Evolutionary conservation across 2,888 invertebrate genomes (phyloP), one percentile per base, ranked within the genome.

Genomic region (Lucinisca nassula): DNA sequence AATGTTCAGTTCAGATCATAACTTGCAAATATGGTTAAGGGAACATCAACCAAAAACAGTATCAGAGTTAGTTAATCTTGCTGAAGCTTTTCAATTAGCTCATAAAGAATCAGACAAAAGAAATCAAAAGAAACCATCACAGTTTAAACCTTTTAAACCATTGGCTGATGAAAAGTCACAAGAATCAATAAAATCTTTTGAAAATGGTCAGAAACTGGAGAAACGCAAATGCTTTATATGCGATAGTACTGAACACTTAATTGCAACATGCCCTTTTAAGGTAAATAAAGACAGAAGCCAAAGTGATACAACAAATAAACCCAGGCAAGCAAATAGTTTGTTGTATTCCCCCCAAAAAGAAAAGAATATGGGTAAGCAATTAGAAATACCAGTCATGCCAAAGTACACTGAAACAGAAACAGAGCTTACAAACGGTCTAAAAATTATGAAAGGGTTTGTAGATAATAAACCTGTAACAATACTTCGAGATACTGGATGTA

Each of bases 231-330:
- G 35, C 32, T 79, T 45, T 37, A n/a, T 35, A 1, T 70, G 72
- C 37, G 73, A 73, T 12, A 79, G 72, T 55, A 70, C 72, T 51
- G 72, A 72, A 37, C 79, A 79, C 51, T 35, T 72, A 51, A 51
- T 79, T 35, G 70, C 67, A 40, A 49, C 40, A 37, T 70, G 72
- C 32, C 79, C 79, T 21, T 72, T 37, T 38, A 79, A 73, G 51
- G 21, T 61, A 32, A 58, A 35, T n/a, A 37, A 38, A 14, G n/a
- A 51, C 0, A 40, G 30, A 10, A 49, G 45, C n/a, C 30, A 74
- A 27, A 17, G 2, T 4, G 17, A 4, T 40, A 14, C 2, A 45
- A 74, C 10, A 40, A 24, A 49, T 45, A 24, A 27, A 21, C 21
- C 27, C 3, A 30, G n/a, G 12, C 40, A 74, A 35, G 74, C 40